Percentiles rank a stretch among this genome's conserved stretches.
These are phyloP conservation scores for Muscicapa striata DNA, from an alignment of 2,797 vertebrate species.

Conservation along the genomic window DNA sequence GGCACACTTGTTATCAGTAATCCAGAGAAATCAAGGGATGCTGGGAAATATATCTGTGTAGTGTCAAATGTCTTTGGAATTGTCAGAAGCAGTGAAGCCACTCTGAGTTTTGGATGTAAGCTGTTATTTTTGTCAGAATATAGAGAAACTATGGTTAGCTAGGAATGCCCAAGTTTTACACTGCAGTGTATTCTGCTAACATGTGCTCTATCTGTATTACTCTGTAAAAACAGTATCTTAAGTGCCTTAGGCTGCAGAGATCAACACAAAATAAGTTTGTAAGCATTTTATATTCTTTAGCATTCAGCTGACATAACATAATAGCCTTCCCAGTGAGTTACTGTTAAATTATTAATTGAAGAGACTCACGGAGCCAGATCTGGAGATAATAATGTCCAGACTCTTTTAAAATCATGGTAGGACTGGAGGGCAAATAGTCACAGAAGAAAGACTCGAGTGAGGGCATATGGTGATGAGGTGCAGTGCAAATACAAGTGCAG, in stretches of 20 bases:
- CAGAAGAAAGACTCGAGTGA: neutral
- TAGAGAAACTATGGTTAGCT: neutral
- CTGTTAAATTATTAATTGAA: neutral
- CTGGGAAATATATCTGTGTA: slow-evolving; percentile 88
- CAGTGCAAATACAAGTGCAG: neutral
- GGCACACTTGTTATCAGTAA: slow-evolving; percentile 91
- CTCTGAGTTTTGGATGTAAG: slow-evolving; percentile 95
- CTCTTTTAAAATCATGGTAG: neutral
- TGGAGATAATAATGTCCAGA: neutral
- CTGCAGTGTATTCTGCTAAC: neutral
- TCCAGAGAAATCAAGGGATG: slow-evolving; percentile 85
- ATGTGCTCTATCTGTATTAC: neutral
- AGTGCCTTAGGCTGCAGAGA: neutral
- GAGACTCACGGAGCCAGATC: neutral
- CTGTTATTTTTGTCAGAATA: neutral
- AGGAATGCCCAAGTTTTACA: neutral
- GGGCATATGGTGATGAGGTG: neutral
- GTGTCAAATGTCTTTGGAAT: slow-evolving; percentile 88
- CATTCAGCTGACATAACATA: neutral
- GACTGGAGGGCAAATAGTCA: neutral
- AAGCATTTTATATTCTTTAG: neutral
- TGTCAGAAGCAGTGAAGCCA: slow-evolving; percentile 87
- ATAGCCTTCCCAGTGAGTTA: neutral
- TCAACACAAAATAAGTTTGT: neutral
- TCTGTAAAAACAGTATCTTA: neutral